phyloP scores from a whole-genome alignment of 1,140 invertebrate species.

The Zaprionus inermis region DNA sequence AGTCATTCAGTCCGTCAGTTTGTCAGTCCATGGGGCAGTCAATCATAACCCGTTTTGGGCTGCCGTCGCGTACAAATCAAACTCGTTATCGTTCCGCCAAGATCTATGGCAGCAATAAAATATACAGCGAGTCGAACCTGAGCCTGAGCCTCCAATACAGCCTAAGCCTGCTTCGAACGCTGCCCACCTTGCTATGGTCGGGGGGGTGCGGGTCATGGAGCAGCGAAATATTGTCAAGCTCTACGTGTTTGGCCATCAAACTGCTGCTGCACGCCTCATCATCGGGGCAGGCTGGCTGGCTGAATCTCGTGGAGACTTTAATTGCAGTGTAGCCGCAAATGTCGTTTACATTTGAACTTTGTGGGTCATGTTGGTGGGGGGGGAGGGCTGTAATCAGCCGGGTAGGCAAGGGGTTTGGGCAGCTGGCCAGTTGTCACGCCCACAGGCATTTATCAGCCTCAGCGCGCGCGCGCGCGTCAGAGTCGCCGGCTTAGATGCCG shows the following conservation, averaged over 20 bases:
- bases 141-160: too few relatives aligned
- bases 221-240: slow-evolving; percentile 65
- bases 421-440: slow-evolving; percentile 56
- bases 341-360: slow-evolving; percentile 78
- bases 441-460: slow-evolving; percentile 75
- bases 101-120: slow-evolving; percentile 78
- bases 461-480: slow-evolving; percentile 43
- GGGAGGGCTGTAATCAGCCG: slow-evolving; percentile 77
- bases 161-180: slow-evolving; percentile 23
- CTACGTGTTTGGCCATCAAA: slow-evolving; percentile 76
- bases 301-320: slow-evolving; percentile 53
- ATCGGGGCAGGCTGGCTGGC: not conserved
- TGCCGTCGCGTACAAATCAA: slow-evolving; percentile 76
- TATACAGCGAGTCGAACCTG: slow-evolving; percentile 49
- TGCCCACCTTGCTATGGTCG: slow-evolving; percentile 50
- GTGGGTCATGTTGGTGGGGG: slow-evolving; percentile 66
- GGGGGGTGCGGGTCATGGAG: not conserved
- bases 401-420: too few relatives aligned
- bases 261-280: slow-evolving; percentile 74
- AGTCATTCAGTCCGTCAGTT: slow-evolving; percentile 50
- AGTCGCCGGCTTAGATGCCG: slow-evolving; percentile 51
- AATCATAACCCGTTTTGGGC: slow-evolving; percentile 79
- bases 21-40: slow-evolving; percentile 64
- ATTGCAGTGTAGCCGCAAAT: slow-evolving; percentile 64
- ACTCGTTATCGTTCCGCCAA: slow-evolving; percentile 76